These are phyloP conservation scores for Aplysina aerophoba DNA, from an alignment of 37 sponge, comb jelly and placozoan genomes.

Conservation along the genomic window DNA sequence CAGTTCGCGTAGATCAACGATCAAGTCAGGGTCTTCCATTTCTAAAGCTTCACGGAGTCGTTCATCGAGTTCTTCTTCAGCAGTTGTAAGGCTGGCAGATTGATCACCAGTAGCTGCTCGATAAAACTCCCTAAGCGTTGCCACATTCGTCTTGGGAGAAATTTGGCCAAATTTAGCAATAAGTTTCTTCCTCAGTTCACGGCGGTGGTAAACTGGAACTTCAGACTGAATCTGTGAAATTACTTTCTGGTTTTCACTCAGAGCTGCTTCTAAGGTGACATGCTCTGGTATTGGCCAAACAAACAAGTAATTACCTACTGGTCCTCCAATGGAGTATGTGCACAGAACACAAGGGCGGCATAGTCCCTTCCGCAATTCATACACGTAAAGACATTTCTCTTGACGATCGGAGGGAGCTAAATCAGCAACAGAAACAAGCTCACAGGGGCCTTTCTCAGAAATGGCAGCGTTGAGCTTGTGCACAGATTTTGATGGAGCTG, in stretches of 20 bases:
- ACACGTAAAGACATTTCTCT: background rate
- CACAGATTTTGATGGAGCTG: background rate
- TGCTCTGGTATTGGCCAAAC: slow-evolving; percentile 56
- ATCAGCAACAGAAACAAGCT: slow-evolving; percentile 22
- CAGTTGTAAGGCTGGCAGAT: too few species aligned
- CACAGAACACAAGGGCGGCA: slow-evolving; percentile 24
- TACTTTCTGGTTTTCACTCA: slow-evolving; percentile 20
- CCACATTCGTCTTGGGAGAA: too few species aligned
- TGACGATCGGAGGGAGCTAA: background rate
- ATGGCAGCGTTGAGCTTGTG: background rate
- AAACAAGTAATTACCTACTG: slow-evolving; percentile 52
- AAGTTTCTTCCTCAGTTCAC: slow-evolving; percentile 32
- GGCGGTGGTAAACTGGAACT: slow-evolving; percentile 42
- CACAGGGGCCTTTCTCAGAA: slow-evolving; percentile 24
- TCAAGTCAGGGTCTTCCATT: slow-evolving; percentile 45
- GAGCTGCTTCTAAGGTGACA: background rate
- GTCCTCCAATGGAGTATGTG: slow-evolving; percentile 55
- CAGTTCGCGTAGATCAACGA: slow-evolving; percentile 42
- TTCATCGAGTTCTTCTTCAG: slow-evolving; percentile 40
- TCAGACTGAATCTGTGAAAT: slow-evolving; percentile 40
- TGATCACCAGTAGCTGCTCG: slow-evolving; percentile 28
- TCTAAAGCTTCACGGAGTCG: slow-evolving; percentile 21
- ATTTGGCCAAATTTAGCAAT: slow-evolving; percentile 55
- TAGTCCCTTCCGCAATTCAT: slow-evolving; percentile 10
- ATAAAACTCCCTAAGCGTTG: slow-evolving; percentile 29